Evolutionary conservation across 2,113 vertebrate genomes (phyloP).

Genomic region (Xenotilapia flavipinnis): DNA sequence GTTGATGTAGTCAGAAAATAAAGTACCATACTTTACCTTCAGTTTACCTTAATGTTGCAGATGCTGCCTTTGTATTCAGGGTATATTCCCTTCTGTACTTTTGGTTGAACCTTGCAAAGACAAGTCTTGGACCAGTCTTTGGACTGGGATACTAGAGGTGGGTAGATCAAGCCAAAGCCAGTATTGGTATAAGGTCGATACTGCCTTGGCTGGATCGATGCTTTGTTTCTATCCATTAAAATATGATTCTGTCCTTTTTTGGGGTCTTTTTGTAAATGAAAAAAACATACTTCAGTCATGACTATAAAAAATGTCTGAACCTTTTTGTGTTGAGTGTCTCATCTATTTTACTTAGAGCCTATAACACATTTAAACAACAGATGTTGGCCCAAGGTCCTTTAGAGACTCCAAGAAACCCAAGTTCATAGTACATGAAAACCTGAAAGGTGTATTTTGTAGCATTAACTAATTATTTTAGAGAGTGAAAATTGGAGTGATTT

Average conservation of each 20-base stretch:
- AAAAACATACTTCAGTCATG: background rate
- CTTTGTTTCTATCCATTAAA: background rate
- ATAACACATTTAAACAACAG: background rate
- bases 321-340: background rate
- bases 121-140: background rate
- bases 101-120: background rate
- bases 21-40: background rate
- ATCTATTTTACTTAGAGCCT: background rate
- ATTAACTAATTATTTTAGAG: background rate
- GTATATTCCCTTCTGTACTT: background rate
- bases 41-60: background rate
- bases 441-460: background rate
- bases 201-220: background rate
- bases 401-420: background rate
- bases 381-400: background rate
- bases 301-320: background rate
- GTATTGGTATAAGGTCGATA: background rate
- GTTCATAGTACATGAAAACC: background rate
- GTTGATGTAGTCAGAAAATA: background rate
- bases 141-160: background rate
- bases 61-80: background rate
- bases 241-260: background rate
- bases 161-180: background rate
- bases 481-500: background rate
- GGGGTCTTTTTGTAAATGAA: background rate